These are phyloP conservation scores for Hydrolagus colliei DNA, from an alignment of 2,797 vertebrate genomes.

Conservation along the genomic window DNA sequence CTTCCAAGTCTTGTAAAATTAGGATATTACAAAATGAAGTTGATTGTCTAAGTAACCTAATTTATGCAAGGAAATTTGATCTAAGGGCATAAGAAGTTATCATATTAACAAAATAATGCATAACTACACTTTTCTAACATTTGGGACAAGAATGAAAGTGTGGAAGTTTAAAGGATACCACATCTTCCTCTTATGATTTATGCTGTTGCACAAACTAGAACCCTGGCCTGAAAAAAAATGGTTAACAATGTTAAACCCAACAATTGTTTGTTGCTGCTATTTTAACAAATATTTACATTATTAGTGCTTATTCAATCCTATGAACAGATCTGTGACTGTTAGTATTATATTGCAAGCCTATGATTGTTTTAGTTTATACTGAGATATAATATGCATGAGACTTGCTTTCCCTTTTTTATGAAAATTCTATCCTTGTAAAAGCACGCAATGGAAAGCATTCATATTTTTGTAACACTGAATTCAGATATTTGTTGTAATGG, in stretches of 20 bases:
- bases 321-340: background rate
- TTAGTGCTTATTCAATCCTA: slow-evolving; percentile 17
- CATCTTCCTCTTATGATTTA: background rate
- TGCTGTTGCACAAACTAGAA: background rate
- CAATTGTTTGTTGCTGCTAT: background rate
- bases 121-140: background rate
- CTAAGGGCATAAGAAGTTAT: background rate
- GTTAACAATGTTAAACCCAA: slow-evolving; percentile 2
- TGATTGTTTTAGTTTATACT: background rate
- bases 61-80: slow-evolving; percentile 2
- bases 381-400: background rate
- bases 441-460: background rate
- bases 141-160: background rate
- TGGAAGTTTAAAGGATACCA: background rate
- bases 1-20: too few species aligned
- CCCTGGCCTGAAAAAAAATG: background rate
- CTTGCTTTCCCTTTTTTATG: background rate
- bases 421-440: background rate
- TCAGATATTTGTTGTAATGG: background rate
- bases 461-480: background rate
- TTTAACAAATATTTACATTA: slow-evolving; percentile 6
- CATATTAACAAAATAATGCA: background rate
- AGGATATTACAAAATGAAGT: background rate
- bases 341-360: background rate
- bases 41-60: slow-evolving; percentile 15